Evolutionary conservation across 1,140 invertebrate species (phyloP).

Genomic region (Littorina saxatilis): DNA sequence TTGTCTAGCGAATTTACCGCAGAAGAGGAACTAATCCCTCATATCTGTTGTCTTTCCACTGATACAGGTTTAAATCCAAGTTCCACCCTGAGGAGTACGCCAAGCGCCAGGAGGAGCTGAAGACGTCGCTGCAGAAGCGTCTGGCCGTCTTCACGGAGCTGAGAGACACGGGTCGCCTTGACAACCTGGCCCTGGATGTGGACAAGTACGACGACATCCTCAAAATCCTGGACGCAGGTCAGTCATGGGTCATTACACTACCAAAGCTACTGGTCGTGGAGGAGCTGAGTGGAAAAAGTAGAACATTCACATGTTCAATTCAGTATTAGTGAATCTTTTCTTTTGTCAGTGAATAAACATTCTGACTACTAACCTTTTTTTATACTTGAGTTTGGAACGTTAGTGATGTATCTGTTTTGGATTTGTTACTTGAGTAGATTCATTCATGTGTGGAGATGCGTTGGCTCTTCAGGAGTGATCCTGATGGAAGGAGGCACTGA

Average conservation of each 20-base stretch:
- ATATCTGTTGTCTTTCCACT: constrained; percentile 8
- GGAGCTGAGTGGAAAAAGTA: no score
- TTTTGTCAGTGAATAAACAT: no score
- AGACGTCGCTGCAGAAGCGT: constrained; percentile 89
- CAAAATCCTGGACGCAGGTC: constrained; percentile 90
- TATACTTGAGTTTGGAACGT: no score
- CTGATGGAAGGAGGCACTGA: constrained; percentile 98
- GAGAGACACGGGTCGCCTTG: constrained; percentile 84
- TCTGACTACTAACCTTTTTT: no score
- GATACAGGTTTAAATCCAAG: constrained; percentile 96
- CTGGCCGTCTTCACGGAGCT: constrained; percentile 94
- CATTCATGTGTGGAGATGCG: no score
- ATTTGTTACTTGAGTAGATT: no score
- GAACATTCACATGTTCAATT: no score
- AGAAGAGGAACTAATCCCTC: no score
- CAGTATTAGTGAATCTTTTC: no score
- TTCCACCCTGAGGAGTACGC: constrained; percentile 98
- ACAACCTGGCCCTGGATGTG: constrained; percentile 89
- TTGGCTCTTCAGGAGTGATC: constrained; percentile 92
- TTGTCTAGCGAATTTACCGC: no score
- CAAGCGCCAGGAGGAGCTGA: constrained; percentile 92
- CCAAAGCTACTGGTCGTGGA: no score
- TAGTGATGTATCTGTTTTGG: no score
- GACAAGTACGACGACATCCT: constrained; percentile 91
- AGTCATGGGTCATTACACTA: background rate